These are phyloP conservation scores for Forbesichthys papilliferus DNA, from an alignment of 2,113 vertebrate species.

Conservation along the genomic window DNA sequence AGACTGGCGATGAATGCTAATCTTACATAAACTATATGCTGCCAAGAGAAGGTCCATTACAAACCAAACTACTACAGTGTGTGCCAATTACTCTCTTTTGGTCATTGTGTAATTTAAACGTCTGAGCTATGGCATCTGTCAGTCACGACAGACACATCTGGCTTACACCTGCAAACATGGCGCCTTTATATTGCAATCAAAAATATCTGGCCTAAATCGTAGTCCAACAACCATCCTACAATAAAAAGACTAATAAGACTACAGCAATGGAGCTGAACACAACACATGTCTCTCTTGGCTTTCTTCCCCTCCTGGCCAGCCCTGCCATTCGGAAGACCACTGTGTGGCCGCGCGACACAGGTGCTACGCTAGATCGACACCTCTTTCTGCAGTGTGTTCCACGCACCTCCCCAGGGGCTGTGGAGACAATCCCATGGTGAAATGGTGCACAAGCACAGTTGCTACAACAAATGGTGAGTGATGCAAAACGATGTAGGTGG, in stretches of 20 bases:
- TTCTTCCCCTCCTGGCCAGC: slow-evolving; percentile 10
- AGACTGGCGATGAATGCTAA: slow-evolving; percentile 42
- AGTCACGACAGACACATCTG: too few species aligned
- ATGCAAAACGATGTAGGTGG: background rate
- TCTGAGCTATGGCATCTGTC: too few species aligned
- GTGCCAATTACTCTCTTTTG: background rate
- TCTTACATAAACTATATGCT: slow-evolving; percentile 18
- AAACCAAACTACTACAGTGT: background rate
- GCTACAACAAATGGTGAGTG: slow-evolving; percentile 12
- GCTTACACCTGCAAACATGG: background rate
- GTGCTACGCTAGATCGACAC: slow-evolving; percentile 11
- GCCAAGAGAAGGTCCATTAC: slow-evolving; percentile 5
- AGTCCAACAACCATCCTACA: background rate
- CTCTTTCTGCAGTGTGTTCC: slow-evolving; percentile 33
- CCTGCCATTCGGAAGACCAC: slow-evolving; percentile 9
- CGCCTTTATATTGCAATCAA: slow-evolving; percentile 1
- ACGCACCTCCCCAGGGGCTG: background rate
- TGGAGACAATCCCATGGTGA: slow-evolving; percentile 7
- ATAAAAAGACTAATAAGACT: background rate
- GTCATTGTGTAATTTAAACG: too few species aligned
- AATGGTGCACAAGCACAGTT: slow-evolving; percentile 3
- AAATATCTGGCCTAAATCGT: background rate
- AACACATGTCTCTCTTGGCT: background rate
- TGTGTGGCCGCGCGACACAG: slow-evolving; percentile 20
- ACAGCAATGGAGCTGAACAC: background rate